Conservation (phyloP, 23 tunicate species). For the Trididemnum clinides region DNA sequence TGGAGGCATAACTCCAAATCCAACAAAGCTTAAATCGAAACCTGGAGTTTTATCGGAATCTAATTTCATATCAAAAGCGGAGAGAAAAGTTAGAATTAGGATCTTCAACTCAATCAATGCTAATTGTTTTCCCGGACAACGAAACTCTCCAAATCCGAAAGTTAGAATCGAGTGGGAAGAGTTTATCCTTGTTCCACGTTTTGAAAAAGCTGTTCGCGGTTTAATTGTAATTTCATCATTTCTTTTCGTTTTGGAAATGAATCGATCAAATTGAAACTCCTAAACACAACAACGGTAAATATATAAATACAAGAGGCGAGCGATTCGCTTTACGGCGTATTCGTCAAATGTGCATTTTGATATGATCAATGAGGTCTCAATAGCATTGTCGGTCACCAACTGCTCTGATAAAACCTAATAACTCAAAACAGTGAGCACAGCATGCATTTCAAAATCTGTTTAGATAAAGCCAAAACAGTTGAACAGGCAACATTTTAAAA, state of each 20-base stretch:
- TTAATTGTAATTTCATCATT: neutral
- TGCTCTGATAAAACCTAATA: too few relatives aligned
- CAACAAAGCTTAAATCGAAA: conserved; percentile 49
- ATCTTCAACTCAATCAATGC: conserved; percentile 74
- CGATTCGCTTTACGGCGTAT: too few relatives aligned
- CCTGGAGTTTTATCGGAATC: conserved; percentile 17
- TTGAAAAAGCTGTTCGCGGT: neutral
- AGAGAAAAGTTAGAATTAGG: conserved; percentile 26
- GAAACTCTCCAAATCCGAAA: conserved; percentile 54
- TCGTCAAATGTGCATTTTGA: too few relatives aligned
- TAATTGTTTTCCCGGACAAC: conserved; percentile 75
- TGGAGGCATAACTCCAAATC: conserved; percentile 91
- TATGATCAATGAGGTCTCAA: too few relatives aligned
- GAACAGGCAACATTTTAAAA: too few relatives aligned
- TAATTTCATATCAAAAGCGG: conserved; percentile 5
- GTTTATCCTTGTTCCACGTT: conserved; percentile 30
- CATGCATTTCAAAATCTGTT: too few relatives aligned
- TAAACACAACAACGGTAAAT: too few relatives aligned
- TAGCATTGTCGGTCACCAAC: too few relatives aligned
- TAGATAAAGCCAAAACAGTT: too few relatives aligned
- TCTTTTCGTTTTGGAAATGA: neutral
- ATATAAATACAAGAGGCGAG: too few relatives aligned
- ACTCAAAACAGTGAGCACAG: too few relatives aligned
- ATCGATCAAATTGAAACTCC: conserved; percentile 63
- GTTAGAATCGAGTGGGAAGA: conserved; percentile 58